A percentile compares a stretch with the other conserved stretches of the same genome.
These are phyloP conservation scores for Drosophila borealis DNA, from an alignment of 2,888 invertebrate species.

Conservation along the genomic window DNA sequence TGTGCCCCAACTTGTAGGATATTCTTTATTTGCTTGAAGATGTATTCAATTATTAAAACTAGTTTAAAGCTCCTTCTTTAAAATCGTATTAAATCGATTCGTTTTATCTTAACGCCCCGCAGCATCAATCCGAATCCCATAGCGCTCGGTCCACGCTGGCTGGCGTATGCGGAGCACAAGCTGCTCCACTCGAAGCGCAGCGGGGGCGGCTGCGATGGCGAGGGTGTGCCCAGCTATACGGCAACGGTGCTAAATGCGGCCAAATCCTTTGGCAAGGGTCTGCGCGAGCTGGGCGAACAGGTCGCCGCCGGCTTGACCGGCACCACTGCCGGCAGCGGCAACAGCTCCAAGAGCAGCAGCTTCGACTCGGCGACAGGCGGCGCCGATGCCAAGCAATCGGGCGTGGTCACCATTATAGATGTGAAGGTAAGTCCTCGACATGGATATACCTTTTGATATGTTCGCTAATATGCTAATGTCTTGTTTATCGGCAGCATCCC, in stretches of 20 bases:
- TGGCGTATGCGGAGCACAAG: conserved; percentile 94
- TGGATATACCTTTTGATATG: too few relatives aligned
- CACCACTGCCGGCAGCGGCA: conserved; percentile 84
- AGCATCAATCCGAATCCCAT: conserved; percentile 90
- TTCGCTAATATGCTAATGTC: too few relatives aligned
- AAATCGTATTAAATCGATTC: too few relatives aligned
- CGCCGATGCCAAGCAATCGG: conserved; percentile 90
- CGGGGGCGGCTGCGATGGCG: conserved; percentile 93
- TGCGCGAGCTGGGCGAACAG: conserved; percentile 95
- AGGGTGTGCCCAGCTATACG: conserved; percentile 94
- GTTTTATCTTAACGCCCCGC: not conserved
- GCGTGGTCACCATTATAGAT: conserved; percentile 95
- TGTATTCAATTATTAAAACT: not conserved
- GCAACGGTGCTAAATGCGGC: conserved; percentile 97
- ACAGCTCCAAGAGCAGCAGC: conserved; percentile 85
- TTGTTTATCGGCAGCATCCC: conserved; percentile 68
- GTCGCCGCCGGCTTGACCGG: conserved; percentile 96
- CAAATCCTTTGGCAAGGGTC: conserved; percentile 95
- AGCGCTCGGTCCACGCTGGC: conserved; percentile 93
- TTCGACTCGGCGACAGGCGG: conserved; percentile 85
- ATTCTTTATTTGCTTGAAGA: not conserved
- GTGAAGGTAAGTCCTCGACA: conserved; percentile 87
- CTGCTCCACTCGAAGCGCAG: conserved; percentile 91
- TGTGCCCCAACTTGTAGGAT: not conserved
- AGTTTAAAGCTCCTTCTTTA: conserved; percentile 2